Evolutionary conservation across 2,797 vertebrate genomes (phyloP).

Genomic region (Oreochromis grahami): DNA sequence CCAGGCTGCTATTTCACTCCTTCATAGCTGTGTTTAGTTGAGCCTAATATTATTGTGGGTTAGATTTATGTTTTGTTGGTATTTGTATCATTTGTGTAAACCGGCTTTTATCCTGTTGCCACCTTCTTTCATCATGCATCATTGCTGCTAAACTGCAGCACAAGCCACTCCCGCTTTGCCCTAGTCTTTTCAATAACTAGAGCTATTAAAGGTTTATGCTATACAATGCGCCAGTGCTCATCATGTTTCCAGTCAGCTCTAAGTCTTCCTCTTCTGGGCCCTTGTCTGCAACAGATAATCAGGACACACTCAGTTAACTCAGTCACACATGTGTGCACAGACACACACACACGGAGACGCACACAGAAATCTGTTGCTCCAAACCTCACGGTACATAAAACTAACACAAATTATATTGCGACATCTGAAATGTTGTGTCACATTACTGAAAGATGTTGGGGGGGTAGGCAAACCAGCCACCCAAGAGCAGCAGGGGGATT

Average conservation of each 20-base stretch:
- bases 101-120: not conserved
- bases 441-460: conserved; percentile 15
- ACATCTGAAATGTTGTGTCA: not conserved
- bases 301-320: conserved; percentile 32
- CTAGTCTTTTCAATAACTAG: not conserved
- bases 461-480: conserved; percentile 45
- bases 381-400: conserved; percentile 50
- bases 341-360: not conserved
- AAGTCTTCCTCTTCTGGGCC: conserved; percentile 25
- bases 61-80: not conserved
- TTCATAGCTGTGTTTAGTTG: not conserved
- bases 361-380: conserved; percentile 23
- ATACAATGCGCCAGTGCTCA: not conserved
- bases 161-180: not conserved
- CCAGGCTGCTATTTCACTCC: not conserved
- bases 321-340: not conserved
- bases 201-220: conserved; percentile 5
- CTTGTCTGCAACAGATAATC: conserved; percentile 53
- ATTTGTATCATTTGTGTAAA: not conserved
- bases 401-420: conserved; percentile 34
- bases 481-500: conserved; percentile 57
- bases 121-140: not conserved
- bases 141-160: not conserved
- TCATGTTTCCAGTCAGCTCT: conserved; percentile 5
- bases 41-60: not conserved